Evolutionary conservation across 2,113 vertebrate species (phyloP).

Genomic region (Bos javanicus): DNA sequence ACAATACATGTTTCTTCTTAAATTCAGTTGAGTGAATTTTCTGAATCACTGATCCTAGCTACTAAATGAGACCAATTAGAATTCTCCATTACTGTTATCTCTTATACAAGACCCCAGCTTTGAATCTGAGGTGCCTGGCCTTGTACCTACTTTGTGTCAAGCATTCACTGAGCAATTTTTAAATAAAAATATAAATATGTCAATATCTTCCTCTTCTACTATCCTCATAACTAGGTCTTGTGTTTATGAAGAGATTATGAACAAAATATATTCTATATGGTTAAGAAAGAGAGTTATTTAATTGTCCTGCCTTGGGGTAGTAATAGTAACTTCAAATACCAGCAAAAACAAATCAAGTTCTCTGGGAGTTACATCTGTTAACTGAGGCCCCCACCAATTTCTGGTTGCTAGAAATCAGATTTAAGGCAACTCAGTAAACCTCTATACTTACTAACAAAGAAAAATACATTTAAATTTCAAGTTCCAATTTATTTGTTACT

Average conservation of each 20-base stretch:
- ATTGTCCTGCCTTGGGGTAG: neutral
- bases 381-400: neutral
- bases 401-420: neutral
- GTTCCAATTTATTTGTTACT: neutral
- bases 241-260: neutral
- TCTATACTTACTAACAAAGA: neutral
- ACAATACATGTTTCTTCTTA: neutral
- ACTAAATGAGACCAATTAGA: neutral
- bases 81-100: neutral
- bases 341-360: neutral
- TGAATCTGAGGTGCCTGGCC: neutral
- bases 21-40: neutral
- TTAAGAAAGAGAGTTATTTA: neutral
- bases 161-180: neutral
- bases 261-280: neutral
- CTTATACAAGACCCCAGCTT: neutral
- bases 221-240: neutral
- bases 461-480: neutral
- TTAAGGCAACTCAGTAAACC: neutral
- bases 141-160: neutral
- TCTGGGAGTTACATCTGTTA: neutral
- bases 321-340: neutral
- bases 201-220: neutral
- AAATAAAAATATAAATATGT: neutral
- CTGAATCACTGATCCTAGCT: neutral